A percentile compares a stretch with the other conserved stretches of the same genome.
These are phyloP conservation scores for Pterocles gutturalis DNA, from an alignment of 2,113 vertebrate genomes.

Conservation along the genomic window DNA sequence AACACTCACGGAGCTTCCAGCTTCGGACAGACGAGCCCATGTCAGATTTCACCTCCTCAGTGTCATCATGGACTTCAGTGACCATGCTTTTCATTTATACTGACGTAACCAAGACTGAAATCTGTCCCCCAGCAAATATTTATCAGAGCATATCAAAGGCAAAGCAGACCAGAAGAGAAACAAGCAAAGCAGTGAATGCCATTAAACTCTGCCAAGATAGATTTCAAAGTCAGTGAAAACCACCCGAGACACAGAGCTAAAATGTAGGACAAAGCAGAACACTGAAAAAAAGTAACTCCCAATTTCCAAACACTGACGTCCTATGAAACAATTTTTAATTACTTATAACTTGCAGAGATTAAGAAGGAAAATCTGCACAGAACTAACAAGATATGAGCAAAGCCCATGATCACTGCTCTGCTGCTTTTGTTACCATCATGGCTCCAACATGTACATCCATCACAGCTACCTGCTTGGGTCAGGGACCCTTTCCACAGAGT, in stretches of 20 bases:
- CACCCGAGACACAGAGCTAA: not conserved
- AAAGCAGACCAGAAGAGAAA: constrained; percentile 35
- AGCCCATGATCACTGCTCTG: not conserved
- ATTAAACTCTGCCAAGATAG: constrained; percentile 30
- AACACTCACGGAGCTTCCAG: not conserved
- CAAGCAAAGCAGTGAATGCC: not conserved
- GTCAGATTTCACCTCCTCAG: not conserved
- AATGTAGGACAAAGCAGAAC: not conserved
- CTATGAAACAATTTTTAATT: not conserved
- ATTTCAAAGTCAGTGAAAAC: constrained; percentile 40
- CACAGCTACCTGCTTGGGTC: not conserved
- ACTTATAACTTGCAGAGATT: not conserved
- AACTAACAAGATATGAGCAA: not conserved
- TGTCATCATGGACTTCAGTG: not conserved
- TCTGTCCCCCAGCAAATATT: constrained; percentile 46
- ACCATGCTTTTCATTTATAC: not conserved
- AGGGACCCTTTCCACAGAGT: not conserved
- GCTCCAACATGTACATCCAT: rapidly evolving
- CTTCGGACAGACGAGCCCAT: not conserved
- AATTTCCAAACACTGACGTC: not conserved
- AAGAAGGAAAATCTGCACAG: not conserved
- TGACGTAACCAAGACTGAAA: constrained; percentile 29
- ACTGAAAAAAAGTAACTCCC: not conserved
- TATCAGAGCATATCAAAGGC: constrained; percentile 35
- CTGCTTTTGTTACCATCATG: not conserved